Evolutionary conservation across 2,888 invertebrate species (phyloP).

Genomic region (Entomobrya proxima): DNA sequence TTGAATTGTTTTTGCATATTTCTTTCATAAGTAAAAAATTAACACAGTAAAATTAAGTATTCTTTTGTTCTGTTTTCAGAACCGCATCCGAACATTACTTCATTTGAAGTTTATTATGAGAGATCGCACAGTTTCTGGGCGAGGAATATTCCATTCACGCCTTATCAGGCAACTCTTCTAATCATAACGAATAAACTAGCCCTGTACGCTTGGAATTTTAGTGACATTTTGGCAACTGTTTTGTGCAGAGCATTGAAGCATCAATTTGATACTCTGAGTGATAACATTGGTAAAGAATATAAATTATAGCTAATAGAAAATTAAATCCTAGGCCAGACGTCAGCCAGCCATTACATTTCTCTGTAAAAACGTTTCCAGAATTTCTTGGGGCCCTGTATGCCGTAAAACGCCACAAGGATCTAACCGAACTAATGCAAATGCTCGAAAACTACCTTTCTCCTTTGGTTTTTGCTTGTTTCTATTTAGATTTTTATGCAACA

Average conservation of each 20-base stretch:
- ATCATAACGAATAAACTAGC: constrained; percentile 38
- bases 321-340: no score
- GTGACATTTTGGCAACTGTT: background rate
- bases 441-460: constrained; percentile 17
- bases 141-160: background rate
- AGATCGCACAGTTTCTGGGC: constrained; percentile 38
- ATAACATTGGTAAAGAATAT: background rate
- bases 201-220: constrained; percentile 40
- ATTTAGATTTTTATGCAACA: constrained; percentile 39
- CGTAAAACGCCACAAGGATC: background rate
- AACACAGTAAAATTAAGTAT: no score
- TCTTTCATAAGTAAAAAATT: no score
- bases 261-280: background rate
- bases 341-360: no score
- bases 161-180: background rate
- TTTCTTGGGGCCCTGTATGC: background rate
- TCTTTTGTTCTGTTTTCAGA: background rate
- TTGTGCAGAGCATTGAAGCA: background rate
- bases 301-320: background rate
- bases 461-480: constrained; percentile 20
- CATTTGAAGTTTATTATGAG: constrained; percentile 41
- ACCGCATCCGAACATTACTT: constrained; percentile 3
- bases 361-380: background rate
- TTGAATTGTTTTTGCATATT: background rate
- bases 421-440: background rate